A percentile compares a stretch with the other conserved stretches of the same genome.
Evolutionary conservation across 1,140 invertebrate genomes (phyloP).

Genomic region (Drosophila repleta): DNA sequence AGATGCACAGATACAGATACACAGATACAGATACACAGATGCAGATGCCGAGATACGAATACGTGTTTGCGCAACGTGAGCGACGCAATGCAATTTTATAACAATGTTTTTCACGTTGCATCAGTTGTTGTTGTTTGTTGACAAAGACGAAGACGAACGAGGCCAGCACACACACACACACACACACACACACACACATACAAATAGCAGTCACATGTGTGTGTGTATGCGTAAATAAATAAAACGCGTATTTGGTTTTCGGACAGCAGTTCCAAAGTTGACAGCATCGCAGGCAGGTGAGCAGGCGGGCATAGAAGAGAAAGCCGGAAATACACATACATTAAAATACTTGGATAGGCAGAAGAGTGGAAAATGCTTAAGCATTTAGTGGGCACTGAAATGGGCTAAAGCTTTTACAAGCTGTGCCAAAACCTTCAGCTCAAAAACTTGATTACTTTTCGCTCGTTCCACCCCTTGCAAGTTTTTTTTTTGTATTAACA

Average conservation of each 20-base stretch:
- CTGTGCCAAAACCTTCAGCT: not conserved
- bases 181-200: constrained; percentile 40
- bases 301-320: constrained; percentile 23
- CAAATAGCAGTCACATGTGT: constrained; percentile 21
- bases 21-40: constrained; percentile 30
- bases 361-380: constrained; percentile 53
- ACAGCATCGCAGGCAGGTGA: not conserved
- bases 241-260: constrained; percentile 67
- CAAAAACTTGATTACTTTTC: constrained; percentile 2
- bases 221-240: constrained; percentile 74
- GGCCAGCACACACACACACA: constrained; percentile 46
- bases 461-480: not conserved
- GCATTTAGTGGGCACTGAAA: constrained; percentile 41
- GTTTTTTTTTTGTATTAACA: not conserved
- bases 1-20: constrained; percentile 21
- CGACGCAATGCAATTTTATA: constrained; percentile 81
- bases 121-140: constrained; percentile 44
- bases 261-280: constrained; percentile 21
- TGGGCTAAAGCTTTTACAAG: constrained; percentile 18
- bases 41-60: constrained; percentile 44
- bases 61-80: constrained; percentile 80
- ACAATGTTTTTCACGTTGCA: constrained; percentile 80
- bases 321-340: constrained; percentile 74
- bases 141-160: constrained; percentile 81
- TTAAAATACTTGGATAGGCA: constrained; percentile 73